Evolutionary conservation across 2,888 invertebrate species (phyloP), one percentile per base, ranked within the genome.

Genomic region (Dastarcus helophoroides): DNA sequence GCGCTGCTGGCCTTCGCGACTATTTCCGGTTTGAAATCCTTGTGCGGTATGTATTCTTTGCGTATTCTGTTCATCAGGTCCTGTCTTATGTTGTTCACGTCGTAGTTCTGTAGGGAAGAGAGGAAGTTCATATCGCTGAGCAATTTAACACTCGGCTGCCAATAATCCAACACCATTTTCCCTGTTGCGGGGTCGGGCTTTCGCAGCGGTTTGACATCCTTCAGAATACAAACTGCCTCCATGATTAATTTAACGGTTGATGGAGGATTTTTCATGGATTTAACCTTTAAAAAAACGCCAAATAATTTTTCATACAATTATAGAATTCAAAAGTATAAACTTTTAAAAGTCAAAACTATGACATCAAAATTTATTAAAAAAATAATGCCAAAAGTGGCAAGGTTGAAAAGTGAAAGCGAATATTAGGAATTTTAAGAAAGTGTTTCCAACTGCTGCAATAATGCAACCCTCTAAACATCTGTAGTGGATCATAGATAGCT

Each of bases 1-100:
- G 95, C 95, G 40, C 86, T 79, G 0, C 93, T 94, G 1, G 91
- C 91, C 60, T 88, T 85, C 8, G 82, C 81, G 31, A 88, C 80
- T 32, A 81, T 70, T 35, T 71, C 65, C 2, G 86, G 85, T 44
- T 81, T 79, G 54, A 88, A 88, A 48, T 81, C 77, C 50, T 78
- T 76, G 53, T 86, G 70, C 1, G 74, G 70, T 16, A 82, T 60
- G 57, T 76, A 85, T 48, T 82, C 81, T 51, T 77, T 79, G 40
- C 82, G 64, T 41, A 82, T 77, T 59, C 78, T 79, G 44, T 69
- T 65, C 75, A 88, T 85, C 7, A 74, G 69, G 14, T 70, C 68
- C 2, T 68, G 51, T 22, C 81, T 75, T 43, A 89, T 88, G 56
- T 85, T 80, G 49, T 89, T 88, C 60, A 83, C 86, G 54, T 88